These are phyloP conservation scores for Spongilla lacustris DNA, from an alignment of 37 sponge, comb jelly and placozoan genomes.

Conservation along the genomic window DNA sequence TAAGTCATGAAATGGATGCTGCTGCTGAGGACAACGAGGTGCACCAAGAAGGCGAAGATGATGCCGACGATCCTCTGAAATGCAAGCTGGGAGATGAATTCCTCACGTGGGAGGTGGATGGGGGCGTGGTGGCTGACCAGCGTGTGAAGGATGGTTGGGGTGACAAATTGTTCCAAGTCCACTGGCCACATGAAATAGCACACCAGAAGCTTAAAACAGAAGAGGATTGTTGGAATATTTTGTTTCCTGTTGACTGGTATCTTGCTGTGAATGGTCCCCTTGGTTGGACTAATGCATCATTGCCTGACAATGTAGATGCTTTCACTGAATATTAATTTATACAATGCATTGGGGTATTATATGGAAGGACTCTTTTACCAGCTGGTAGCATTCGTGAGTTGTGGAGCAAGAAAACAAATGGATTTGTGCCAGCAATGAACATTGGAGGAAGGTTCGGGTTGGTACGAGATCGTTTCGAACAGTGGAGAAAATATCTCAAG, in stretches of 20 bases:
- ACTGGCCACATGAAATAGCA: not conserved
- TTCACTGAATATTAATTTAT: not conserved
- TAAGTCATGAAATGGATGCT: not conserved
- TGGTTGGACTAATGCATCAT: not conserved
- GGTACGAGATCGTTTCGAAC: not conserved
- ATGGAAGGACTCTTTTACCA: not conserved
- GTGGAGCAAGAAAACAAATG: not conserved
- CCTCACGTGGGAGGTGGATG: not conserved
- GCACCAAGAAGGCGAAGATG: not conserved
- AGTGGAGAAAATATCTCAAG: not conserved
- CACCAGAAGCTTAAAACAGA: not conserved
- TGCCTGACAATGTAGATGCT: not conserved
- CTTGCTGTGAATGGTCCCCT: not conserved
- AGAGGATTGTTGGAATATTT: not conserved
- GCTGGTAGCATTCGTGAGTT: not conserved
- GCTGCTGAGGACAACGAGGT: not conserved
- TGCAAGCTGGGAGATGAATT: not conserved
- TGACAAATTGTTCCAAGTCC: not conserved
- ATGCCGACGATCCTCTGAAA: not conserved
- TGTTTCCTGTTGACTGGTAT: not conserved
- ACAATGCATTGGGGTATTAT: not conserved
- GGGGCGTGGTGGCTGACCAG: not conserved
- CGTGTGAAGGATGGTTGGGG: not conserved
- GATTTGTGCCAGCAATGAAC: not conserved
- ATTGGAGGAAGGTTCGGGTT: not conserved